These are phyloP conservation scores for Amiota communis DNA, from an alignment of 2,888 invertebrate genomes.

Conservation along the genomic window DNA sequence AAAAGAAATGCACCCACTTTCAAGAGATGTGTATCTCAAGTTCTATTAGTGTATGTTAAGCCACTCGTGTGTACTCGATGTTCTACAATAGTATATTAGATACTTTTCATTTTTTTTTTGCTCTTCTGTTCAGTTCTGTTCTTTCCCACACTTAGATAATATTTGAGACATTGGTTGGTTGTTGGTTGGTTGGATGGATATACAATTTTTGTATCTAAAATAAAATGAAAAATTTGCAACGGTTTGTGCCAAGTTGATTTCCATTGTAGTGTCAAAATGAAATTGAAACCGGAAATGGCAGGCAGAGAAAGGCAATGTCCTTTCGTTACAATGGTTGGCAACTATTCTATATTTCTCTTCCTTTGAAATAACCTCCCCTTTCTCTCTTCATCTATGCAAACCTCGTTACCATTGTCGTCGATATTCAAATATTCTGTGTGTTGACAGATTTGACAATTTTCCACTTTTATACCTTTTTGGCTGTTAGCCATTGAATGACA, in stretches of 20 bases:
- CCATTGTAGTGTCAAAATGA: neutral
- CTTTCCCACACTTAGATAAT: too few relatives aligned
- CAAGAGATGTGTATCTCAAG: neutral
- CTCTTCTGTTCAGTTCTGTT: too few relatives aligned
- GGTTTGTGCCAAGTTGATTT: too few relatives aligned
- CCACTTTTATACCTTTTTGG: constrained; percentile 63
- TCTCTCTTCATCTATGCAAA: neutral
- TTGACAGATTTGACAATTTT: constrained; percentile 64
- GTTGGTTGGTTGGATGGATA: too few relatives aligned
- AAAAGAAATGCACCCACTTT: neutral
- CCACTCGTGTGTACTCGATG: too few relatives aligned
- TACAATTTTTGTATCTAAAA: too few relatives aligned
- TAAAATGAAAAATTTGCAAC: too few relatives aligned
- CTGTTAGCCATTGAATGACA: constrained; percentile 41
- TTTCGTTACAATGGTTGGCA: neutral
- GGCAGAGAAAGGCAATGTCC: neutral
- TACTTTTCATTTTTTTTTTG: too few relatives aligned
- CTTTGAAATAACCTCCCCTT: neutral
- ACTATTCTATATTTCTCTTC: neutral
- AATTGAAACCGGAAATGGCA: constrained; percentile 20
- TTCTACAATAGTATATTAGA: too few relatives aligned
- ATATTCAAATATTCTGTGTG: constrained; percentile 61
- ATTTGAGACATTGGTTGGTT: too few relatives aligned
- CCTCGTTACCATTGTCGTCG: constrained; percentile 37
- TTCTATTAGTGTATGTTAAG: too few relatives aligned